Conservation (phyloP, 2,797 vertebrate species). For the Anabas testudineus region DNA sequence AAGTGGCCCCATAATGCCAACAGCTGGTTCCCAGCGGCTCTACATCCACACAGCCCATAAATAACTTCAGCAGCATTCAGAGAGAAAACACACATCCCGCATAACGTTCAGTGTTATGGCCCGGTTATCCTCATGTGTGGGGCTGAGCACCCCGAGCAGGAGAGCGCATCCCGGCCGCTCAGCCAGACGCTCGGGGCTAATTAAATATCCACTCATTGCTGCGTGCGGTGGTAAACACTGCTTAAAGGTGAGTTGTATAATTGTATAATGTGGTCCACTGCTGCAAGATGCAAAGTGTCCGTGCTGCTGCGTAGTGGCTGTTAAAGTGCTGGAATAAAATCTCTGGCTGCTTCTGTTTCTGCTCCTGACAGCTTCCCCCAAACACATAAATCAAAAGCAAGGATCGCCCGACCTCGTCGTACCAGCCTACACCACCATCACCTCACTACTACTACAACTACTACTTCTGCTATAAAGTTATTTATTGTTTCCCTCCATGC, state of each 20-base stretch:
- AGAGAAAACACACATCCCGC: conserved; percentile 42
- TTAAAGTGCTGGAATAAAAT: conserved; percentile 86
- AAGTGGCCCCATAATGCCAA: conserved; percentile 22
- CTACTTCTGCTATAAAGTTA: conserved; percentile 79
- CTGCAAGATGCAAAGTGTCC: conserved; percentile 57
- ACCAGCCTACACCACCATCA: conserved; percentile 62
- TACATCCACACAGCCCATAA: conserved; percentile 48
- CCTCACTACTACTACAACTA: conserved; percentile 15
- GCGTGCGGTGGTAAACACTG: not conserved
- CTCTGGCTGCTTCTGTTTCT: conserved; percentile 75
- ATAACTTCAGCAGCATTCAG: conserved; percentile 53
- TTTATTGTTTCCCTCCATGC: conserved; percentile 78
- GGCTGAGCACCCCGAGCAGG: conserved; percentile 3
- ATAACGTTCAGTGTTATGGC: not conserved
- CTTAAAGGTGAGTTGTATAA: not conserved
- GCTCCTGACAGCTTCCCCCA: conserved; percentile 85
- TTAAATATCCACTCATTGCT: conserved; percentile 3
- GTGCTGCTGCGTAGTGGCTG: conserved; percentile 72
- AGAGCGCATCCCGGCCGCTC: conserved; percentile 5
- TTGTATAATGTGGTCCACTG: conserved; percentile 13
- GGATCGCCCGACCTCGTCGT: conserved; percentile 83
- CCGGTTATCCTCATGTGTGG: conserved; percentile 47
- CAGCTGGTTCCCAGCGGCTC: conserved; percentile 52
- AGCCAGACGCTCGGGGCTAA: not conserved
- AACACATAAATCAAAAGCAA: conserved; percentile 87